Percentiles rank a stretch among this genome's conserved stretches.
These are phyloP conservation scores for Lophura nycthemera DNA, from an alignment of 2,113 vertebrate species.

Conservation along the genomic window DNA sequence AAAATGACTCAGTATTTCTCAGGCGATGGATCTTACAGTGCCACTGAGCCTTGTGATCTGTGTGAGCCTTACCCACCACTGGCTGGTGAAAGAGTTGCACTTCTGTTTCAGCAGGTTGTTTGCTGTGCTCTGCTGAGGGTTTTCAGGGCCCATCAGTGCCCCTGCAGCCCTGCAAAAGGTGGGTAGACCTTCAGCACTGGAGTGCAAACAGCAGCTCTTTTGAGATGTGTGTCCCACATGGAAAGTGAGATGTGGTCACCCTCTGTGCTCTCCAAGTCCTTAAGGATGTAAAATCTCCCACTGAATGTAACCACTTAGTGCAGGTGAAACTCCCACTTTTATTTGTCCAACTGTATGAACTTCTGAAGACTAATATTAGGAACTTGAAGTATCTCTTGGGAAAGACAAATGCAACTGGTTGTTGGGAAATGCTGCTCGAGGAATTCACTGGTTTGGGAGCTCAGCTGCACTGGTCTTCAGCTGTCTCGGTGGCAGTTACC, in stretches of 20 bases:
- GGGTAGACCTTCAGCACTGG: background rate
- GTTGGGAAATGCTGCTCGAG: background rate
- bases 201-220: background rate
- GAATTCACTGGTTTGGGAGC: background rate
- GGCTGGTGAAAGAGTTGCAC: background rate
- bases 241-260: background rate
- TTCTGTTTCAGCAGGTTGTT: background rate
- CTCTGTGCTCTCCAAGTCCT: background rate
- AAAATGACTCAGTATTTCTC: background rate
- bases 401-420: background rate
- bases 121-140: background rate
- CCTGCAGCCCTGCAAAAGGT: background rate
- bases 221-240: background rate
- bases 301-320: background rate
- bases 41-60: background rate
- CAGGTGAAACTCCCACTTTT: rapidly evolving
- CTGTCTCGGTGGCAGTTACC: background rate
- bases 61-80: background rate
- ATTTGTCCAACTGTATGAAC: background rate
- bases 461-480: background rate
- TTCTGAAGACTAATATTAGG: background rate
- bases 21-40: rapidly evolving
- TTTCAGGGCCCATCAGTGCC: background rate
- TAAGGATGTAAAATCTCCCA: background rate
- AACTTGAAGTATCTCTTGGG: background rate